Percentiles rank a stretch among this genome's conserved stretches.
Evolutionary conservation across 2,888 invertebrate species (phyloP).

Genomic region (Augochlorella aurata): DNA sequence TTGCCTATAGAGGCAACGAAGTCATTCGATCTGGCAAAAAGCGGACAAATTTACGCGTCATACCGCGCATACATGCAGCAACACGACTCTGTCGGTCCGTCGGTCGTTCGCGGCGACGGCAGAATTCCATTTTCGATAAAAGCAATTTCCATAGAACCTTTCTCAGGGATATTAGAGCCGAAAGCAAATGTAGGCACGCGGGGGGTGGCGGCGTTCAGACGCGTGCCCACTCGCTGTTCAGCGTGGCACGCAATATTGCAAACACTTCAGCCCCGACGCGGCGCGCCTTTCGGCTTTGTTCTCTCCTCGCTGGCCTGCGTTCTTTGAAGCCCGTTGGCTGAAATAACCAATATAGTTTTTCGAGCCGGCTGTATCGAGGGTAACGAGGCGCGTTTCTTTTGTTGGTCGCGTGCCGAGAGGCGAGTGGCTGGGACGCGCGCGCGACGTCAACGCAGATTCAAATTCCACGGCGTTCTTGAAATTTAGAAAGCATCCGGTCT

Average conservation of each 20-base stretch:
- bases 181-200: slow-evolving; percentile 39
- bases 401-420: slow-evolving; percentile 7
- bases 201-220: slow-evolving; percentile 30
- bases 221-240: slow-evolving; percentile 32
- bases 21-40: not conserved
- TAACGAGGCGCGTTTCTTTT: slow-evolving; percentile 50
- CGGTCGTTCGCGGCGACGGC: not conserved
- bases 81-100: not conserved
- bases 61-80: not conserved
- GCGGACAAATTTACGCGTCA: not conserved
- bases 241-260: slow-evolving; percentile 53
- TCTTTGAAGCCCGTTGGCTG: slow-evolving; percentile 39
- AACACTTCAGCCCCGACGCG: slow-evolving; percentile 43
- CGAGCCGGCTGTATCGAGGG: slow-evolving; percentile 7
- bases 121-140: slow-evolving; percentile 12
- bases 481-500: slow-evolving; percentile 55
- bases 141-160: slow-evolving; percentile 37
- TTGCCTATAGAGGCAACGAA: not conserved
- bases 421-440: too few relatives aligned
- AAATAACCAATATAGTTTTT: slow-evolving; percentile 55
- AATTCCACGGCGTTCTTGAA: slow-evolving; percentile 58
- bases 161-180: slow-evolving; percentile 37
- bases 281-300: slow-evolving; percentile 19
- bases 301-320: not conserved
- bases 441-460: slow-evolving; percentile 37